Conservation (phyloP, 1,140 invertebrate species). For the Scaptodrosophila lebanonensis region DNA sequence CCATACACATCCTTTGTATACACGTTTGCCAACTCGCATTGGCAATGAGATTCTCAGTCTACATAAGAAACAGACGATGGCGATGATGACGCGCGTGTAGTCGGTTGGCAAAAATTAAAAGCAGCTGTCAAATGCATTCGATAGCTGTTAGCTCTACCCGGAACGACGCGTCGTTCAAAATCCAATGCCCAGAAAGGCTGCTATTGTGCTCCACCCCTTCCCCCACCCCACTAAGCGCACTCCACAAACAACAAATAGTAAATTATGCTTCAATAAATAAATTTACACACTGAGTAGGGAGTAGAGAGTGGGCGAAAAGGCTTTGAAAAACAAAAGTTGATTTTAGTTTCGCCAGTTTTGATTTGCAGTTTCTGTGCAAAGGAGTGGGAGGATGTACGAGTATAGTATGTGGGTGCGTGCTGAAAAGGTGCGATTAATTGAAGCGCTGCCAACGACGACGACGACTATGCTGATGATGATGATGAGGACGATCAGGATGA, state of each 20-base stretch:
- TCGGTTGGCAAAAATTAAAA: constrained; percentile 47
- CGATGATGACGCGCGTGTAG: constrained; percentile 19
- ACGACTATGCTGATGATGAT: too few species aligned
- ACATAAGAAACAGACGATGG: constrained; percentile 22
- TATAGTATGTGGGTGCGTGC: constrained; percentile 13
- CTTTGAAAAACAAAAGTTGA: constrained; percentile 38
- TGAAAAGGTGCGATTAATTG: constrained; percentile 76
- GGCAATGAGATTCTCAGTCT: constrained; percentile 25
- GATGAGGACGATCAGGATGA: background rate
- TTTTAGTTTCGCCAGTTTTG: constrained; percentile 54
- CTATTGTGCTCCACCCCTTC: background rate
- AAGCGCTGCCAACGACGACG: constrained; percentile 28
- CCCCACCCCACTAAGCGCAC: background rate
- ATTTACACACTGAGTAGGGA: constrained; percentile 20
- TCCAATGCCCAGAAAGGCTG: background rate
- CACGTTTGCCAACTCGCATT: constrained; percentile 20
- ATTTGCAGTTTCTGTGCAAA: constrained; percentile 25
- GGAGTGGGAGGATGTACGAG: background rate
- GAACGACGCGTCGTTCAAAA: too few species aligned
- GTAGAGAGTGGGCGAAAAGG: background rate
- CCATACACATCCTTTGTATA: background rate
- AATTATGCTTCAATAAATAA: constrained; percentile 73
- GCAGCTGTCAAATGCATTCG: constrained; percentile 69
- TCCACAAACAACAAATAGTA: constrained; percentile 52
- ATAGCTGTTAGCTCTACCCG: constrained; percentile 46